Evolutionary conservation across 2,888 invertebrate species (phyloP).

Genomic region (Melinopterus prodromus): DNA sequence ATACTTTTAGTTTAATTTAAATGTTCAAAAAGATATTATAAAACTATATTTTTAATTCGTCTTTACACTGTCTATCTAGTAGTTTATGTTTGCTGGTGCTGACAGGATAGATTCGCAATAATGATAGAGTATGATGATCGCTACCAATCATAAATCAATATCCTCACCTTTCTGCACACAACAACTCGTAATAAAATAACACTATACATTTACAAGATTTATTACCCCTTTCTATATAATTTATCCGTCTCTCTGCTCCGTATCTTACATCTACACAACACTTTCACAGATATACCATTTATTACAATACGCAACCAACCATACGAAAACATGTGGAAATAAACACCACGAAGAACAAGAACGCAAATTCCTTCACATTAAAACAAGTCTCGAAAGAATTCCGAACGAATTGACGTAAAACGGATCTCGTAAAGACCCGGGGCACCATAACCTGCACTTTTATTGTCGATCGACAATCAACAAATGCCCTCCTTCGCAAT

Average conservation of each 20-base stretch:
- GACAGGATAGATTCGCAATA: not conserved
- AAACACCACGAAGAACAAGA: not conserved
- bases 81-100: not conserved
- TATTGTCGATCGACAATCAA: not conserved
- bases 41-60: too few relatives aligned
- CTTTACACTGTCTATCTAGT: too few relatives aligned
- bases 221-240: not conserved
- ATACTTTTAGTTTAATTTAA: too few relatives aligned
- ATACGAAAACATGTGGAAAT: not conserved
- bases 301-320: not conserved
- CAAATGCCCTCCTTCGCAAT: not conserved
- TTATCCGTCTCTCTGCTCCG: not conserved
- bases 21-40: too few relatives aligned
- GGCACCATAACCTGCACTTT: not conserved
- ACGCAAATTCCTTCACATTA: not conserved
- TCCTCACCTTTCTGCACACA: not conserved
- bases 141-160: not conserved
- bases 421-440: not conserved
- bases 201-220: not conserved
- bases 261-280: not conserved
- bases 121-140: not conserved
- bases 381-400: not conserved
- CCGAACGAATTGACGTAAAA: conserved; percentile 4
- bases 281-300: not conserved
- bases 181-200: not conserved